phyloP scores from a whole-genome alignment of 1,140 invertebrate genomes.

The Pseudoatta argentina region DNA sequence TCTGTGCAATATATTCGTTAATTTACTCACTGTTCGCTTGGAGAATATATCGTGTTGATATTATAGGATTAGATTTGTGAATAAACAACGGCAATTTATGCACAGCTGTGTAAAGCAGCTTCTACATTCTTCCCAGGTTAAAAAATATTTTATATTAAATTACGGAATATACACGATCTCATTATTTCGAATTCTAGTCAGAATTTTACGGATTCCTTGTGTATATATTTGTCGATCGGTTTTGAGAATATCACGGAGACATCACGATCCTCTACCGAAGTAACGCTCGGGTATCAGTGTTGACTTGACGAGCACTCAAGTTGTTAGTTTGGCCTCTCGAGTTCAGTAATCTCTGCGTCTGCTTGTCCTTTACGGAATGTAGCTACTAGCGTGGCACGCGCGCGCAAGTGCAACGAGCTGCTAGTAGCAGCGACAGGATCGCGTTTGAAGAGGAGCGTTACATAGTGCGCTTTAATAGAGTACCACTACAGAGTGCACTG shows the following conservation, averaged over 20 bases:
- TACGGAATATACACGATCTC: background rate
- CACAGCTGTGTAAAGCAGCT: background rate
- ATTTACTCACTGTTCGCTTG: conserved; percentile 15
- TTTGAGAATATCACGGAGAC: conserved; percentile 54
- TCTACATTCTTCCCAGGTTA: background rate
- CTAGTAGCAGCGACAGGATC: conserved; percentile 53
- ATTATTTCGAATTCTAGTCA: conserved; percentile 23
- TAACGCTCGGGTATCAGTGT: conserved; percentile 47
- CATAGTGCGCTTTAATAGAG: conserved; percentile 63
- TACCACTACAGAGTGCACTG: conserved; percentile 49
- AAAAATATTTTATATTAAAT: conserved; percentile 5
- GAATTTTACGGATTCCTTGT: conserved; percentile 14
- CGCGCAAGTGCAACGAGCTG: conserved; percentile 51
- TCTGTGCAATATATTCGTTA: background rate
- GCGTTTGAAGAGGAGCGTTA: conserved; percentile 53
- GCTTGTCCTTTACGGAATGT: conserved; percentile 62
- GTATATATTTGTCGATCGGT: conserved; percentile 46
- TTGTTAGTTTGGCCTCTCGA: conserved; percentile 64
- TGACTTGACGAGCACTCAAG: conserved; percentile 60
- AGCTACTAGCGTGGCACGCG: conserved; percentile 49
- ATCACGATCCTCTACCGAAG: conserved; percentile 1
- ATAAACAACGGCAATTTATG: conserved; percentile 16
- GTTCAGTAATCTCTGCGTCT: conserved; percentile 57
- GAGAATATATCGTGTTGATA: conserved; percentile 23
- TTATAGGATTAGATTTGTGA: conserved; percentile 20